These are phyloP conservation scores for Amitus sp. DNA, from an alignment of 2,888 invertebrate genomes.

Conservation along the genomic window DNA sequence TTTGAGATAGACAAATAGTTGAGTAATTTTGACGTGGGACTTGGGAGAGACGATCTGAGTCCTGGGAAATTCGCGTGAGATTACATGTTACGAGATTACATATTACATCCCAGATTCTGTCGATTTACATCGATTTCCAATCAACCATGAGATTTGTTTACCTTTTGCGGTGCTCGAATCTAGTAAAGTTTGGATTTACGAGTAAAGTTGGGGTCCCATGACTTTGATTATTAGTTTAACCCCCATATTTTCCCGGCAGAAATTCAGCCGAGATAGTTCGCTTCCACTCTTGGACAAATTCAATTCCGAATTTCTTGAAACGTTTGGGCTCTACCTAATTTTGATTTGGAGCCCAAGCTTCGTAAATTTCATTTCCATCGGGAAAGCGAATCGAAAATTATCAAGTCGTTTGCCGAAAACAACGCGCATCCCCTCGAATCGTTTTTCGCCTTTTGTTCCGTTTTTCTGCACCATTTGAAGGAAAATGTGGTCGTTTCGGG, in stretches of 20 bases:
- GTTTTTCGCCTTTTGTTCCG: background rate
- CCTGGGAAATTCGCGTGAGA: background rate
- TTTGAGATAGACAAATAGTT: no score
- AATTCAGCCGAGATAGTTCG: background rate
- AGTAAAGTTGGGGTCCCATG: background rate
- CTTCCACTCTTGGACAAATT: background rate
- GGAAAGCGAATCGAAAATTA: background rate
- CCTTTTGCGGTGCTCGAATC: background rate
- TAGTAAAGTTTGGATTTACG: background rate
- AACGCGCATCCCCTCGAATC: conserved; percentile 2
- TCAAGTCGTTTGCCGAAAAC: conserved; percentile 2
- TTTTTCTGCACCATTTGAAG: background rate
- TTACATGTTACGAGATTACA: background rate
- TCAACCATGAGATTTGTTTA: background rate
- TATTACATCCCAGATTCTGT: background rate
- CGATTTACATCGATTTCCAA: background rate
- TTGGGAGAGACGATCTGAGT: no score
- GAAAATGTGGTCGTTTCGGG: conserved; percentile 1
- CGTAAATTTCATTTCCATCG: conserved; percentile 8
- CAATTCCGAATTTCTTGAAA: background rate
- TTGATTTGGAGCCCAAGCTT: background rate
- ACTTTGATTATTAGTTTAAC: background rate
- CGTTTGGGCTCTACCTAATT: background rate
- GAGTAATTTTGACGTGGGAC: no score
- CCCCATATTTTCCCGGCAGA: background rate